Conservation (phyloP, 2,113 vertebrate genomes). For the Dendropsophus ebraccatus region DNA sequence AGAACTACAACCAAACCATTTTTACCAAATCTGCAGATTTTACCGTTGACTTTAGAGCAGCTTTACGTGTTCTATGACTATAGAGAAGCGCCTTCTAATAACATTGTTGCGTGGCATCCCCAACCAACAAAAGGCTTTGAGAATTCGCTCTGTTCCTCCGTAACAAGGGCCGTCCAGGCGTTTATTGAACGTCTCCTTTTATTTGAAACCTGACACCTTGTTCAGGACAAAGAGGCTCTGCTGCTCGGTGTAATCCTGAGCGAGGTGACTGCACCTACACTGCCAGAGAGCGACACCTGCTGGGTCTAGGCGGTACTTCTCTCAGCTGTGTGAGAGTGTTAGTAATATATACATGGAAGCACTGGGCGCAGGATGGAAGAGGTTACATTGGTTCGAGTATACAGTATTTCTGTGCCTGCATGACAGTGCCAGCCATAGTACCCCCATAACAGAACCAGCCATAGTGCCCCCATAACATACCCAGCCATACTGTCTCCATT, state of each 20-base stretch:
- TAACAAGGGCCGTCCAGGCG: background rate
- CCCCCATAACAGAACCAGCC: background rate
- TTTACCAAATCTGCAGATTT: no score
- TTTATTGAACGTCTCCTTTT: conserved; percentile 41
- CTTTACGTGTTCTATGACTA: background rate
- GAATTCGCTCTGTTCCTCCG: background rate
- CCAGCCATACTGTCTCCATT: background rate
- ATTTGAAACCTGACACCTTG: conserved; percentile 37
- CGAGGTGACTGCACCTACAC: background rate
- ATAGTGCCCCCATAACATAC: background rate
- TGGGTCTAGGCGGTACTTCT: background rate
- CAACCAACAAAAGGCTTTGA: no score
- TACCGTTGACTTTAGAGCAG: no score
- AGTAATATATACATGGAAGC: background rate
- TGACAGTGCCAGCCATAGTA: background rate
- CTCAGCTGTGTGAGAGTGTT: background rate
- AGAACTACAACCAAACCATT: no score
- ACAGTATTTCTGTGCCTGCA: no score
- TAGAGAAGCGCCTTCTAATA: background rate
- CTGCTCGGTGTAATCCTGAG: background rate
- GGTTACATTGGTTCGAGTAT: background rate
- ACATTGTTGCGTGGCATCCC: background rate
- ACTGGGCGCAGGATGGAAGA: background rate
- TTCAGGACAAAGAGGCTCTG: conserved; percentile 27
- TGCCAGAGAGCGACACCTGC: background rate